Evolutionary conservation across 2,888 invertebrate genomes (phyloP), one percentile per base, ranked within the genome.

Genomic region (Barypeithes pellucidus): DNA sequence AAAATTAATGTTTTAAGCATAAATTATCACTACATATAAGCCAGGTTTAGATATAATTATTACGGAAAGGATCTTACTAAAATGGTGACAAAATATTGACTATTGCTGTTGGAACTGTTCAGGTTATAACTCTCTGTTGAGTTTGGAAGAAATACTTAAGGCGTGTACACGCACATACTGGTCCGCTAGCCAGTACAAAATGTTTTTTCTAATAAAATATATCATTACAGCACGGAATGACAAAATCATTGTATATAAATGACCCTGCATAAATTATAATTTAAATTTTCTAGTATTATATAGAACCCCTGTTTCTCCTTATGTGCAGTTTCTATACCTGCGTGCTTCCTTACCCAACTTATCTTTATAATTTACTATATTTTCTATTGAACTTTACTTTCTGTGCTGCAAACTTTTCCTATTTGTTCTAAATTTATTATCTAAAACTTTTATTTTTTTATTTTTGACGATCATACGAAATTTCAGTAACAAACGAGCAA

Each of bases 281-380:
- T 33, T 16, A 29, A 14, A 52, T 1, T 52, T 0, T 57, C 33
- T 57, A 57, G 54, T 18, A n/a, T n/a, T n/a, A n/a, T n/a, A 16
- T 33, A 33, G 33, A 18, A 9, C 11, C 54, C 54, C 36, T 57
- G 18, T 29, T 14, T 50, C 14, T 14, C 24, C 29, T 14, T 33
- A 33, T 57, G 33, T 33, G 54, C 54, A 57, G 33, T 57, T 16
- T 36, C 29, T 52, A 52, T 11, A 18, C 7, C 16, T 3, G 54
- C 33, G 54, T 57, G 54, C 54, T 57, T 57, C 54, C 33, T 57
- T 57, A 57, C 54, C 29, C 54, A 18, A 57, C 33, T 33, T 11
- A 57, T 33, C 11, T 33, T 11, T 33, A 57, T 16, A 33, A 57
- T 33, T 33, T 57, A 33, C 14, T 57, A 4, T 33, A 0, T 54